These are phyloP conservation scores for Patella caerulea DNA, from an alignment of 2,888 invertebrate genomes.

Conservation along the genomic window DNA sequence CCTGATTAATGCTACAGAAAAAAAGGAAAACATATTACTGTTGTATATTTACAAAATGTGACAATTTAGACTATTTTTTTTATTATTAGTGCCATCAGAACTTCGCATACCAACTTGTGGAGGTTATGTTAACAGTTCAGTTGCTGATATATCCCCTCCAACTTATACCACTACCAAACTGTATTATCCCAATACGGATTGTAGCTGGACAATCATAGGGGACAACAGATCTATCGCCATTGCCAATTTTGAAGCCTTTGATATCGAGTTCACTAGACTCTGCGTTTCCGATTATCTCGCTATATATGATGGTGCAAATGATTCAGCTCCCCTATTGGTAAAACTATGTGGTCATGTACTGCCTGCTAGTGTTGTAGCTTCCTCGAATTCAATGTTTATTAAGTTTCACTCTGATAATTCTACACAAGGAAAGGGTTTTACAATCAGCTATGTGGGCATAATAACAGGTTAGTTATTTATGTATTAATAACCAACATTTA, in stretches of 20 bases:
- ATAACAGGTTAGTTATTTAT: constrained; percentile 24
- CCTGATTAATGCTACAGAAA: too few relatives aligned
- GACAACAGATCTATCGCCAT: neutral
- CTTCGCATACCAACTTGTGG: too few relatives aligned
- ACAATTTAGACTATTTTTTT: too few relatives aligned
- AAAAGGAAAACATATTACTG: too few relatives aligned
- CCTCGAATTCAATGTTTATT: constrained; percentile 41
- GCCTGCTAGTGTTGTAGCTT: constrained; percentile 46
- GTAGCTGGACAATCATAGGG: neutral
- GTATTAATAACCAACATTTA: too few relatives aligned
- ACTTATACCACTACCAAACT: neutral
- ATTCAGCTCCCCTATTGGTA: constrained; percentile 21
- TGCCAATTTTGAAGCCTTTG: neutral
- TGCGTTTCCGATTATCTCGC: constrained; percentile 26
- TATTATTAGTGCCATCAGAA: too few relatives aligned
- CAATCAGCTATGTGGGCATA: constrained; percentile 37
- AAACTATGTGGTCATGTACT: constrained; percentile 46
- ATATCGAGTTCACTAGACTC: neutral
- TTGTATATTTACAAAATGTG: too few relatives aligned
- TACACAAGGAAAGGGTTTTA: constrained; percentile 47
- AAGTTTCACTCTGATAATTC: constrained; percentile 44
- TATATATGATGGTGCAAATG: constrained; percentile 26
- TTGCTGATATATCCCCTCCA: too few relatives aligned
- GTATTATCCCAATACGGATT: neutral
- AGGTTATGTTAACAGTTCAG: too few relatives aligned